Base-by-base conservation (phyloP, 2,113 vertebrate genomes). In the Serinus canaria region DNA sequence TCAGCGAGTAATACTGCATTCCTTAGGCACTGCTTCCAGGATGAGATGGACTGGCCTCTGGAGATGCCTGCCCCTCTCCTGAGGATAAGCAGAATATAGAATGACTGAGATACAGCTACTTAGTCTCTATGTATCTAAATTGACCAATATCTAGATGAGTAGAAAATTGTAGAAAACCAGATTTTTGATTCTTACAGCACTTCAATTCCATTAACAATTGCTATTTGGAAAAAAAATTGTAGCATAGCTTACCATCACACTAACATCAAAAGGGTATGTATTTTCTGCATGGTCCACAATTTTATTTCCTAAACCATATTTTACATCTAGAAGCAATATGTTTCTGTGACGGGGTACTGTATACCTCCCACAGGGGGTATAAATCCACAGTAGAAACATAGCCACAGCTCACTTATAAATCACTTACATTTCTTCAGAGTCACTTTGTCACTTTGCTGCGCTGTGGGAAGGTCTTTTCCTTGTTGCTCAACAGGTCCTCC, bases 391-490 rank as follows among this genome's bases (percentile, higher is more conserved):
- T 1, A 83, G 70, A 94, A 94, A 80, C 11, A 85, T 31, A 84
- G 23, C 39, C 68, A 88, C 33, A 89, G 62, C n/a, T 78, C 3
- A 5, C n/a, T 69, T 93, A 74, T 62, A 84, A 88, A 94, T 89
- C 31, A 97, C 97, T 98, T 97, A 98, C 97, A 96, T 97, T 96
- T 97, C 94, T 94, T 95, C 11, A 14, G 33, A 93, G 75, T 82
- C 92, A 79, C 87, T 75, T 64, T 62, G 96, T 88, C 87, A 78
- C 85, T 87, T 88, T 50, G 84, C 53, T 78, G 75, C 77, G 43
- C 83, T 87, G 33, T 77, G 47, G 10, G 63, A 92, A 47, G 52
- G 64, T 80, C 84, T 90, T 87, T 74, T 87, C 62, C 68, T 92
- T 95, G 87, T 77, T 78, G 64, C 55, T 96, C 75, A 85, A 91